Base-by-base conservation (phyloP, 2,797 vertebrate genomes). In the Enteromius fasciolatus region DNA sequence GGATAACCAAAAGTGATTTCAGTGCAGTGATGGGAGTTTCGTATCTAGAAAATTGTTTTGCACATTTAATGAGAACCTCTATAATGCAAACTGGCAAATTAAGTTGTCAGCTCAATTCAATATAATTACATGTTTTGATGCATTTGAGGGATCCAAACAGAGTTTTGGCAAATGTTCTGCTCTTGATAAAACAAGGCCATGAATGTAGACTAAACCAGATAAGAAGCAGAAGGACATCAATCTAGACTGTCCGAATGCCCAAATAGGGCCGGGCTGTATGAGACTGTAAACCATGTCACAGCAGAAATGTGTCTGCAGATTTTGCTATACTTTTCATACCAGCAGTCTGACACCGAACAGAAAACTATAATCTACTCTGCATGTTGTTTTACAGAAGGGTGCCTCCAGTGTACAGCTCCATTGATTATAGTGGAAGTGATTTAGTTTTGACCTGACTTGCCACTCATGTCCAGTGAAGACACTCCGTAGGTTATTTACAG, bases 121-220 rank as follows among this genome's bases (percentile, higher is more conserved):
- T 44, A 31, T 68, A 84, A 81, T 86, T 78, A 48, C 61, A 87
- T 41, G 64, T 80, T 83, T 78, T 57, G 54, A 33, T 41, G 39
- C 8, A 52, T 86, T 76, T 83, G 33, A 73, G 39, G 52, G 78
- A 83, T 73, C 11, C 54, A 25, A 87, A 63, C 10, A 4, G 20
- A 76, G 25, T 23, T 54, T 18, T 76, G 41, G 31, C 18, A 54
- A 46, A 31, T 59, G 20, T 14, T 5, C 18, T 41, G 61, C 61
- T 66, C 11, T 36, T 48, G 33, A 48, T 68, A 68, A 72, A 25
- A 64, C 36, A 50, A 23, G 66, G 28, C 33, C 14, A 8, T 52
- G 48, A 72, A 80, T 74, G 52, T 23, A 78, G 59, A 33, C 44
- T 66, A 67, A 64, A 68, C 52, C 31, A 76, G 73, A 80, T 54